Conservation (phyloP, 2,797 vertebrate genomes). For the Allobates femoralis region DNA sequence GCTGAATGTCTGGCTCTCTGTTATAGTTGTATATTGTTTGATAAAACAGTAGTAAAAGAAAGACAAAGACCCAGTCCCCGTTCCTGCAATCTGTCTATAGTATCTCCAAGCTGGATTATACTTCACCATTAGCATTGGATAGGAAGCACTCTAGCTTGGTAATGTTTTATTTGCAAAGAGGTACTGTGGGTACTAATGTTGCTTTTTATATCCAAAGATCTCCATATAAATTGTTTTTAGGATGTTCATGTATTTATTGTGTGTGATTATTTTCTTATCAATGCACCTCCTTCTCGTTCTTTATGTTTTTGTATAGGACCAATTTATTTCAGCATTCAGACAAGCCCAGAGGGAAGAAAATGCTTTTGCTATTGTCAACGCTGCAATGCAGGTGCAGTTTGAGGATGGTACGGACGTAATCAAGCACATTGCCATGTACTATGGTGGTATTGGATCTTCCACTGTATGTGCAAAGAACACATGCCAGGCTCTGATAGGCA, state of each 20-base stretch:
- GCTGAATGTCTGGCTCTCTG: no score
- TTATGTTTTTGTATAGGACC: conserved; percentile 57
- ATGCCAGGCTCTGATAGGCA: conserved; percentile 71
- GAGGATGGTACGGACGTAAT: conserved; percentile 72
- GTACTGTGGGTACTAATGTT: no score
- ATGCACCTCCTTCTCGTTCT: not conserved
- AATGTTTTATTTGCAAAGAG: not conserved
- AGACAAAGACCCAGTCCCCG: no score
- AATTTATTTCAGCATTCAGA: conserved; percentile 79
- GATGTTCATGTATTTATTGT: not conserved
- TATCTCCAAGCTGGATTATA: no score
- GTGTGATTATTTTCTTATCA: not conserved
- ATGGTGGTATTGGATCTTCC: conserved; percentile 78
- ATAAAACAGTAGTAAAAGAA: no score
- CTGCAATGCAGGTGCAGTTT: conserved; percentile 82
- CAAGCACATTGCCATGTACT: conserved; percentile 79
- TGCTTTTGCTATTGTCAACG: conserved; percentile 80
- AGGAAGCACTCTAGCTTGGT: not conserved
- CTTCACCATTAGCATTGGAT: no score
- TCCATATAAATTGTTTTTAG: no score
- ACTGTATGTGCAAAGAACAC: conserved; percentile 73
- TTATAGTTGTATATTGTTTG: no score
- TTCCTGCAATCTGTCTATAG: no score
- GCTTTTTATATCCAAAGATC: no score
- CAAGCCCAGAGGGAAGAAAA: conserved; percentile 81